Conservation (phyloP, 2,888 invertebrate species). For the Apamea epomidion region DNA sequence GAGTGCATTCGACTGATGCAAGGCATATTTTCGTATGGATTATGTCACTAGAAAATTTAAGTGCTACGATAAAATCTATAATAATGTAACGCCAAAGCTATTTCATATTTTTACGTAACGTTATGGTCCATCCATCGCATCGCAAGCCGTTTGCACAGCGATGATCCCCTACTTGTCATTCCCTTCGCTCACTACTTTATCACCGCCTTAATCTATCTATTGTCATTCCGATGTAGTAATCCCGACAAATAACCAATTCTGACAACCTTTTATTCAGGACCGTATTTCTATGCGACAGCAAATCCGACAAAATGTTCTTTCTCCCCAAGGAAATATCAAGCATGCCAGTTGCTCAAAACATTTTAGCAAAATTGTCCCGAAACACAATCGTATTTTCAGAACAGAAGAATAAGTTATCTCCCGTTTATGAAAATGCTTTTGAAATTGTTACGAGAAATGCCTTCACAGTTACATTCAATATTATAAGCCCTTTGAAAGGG, state of each 20-base stretch:
- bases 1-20: not conserved
- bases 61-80: not conserved
- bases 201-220: slow-evolving; percentile 61
- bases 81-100: not conserved
- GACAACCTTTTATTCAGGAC: slow-evolving; percentile 46
- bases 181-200: slow-evolving; percentile 62
- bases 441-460: slow-evolving; percentile 45
- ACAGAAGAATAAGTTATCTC: slow-evolving; percentile 38
- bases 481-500: slow-evolving; percentile 43
- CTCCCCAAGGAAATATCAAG: slow-evolving; percentile 50
- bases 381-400: slow-evolving; percentile 48
- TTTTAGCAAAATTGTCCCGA: slow-evolving; percentile 48
- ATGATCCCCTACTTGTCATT: slow-evolving; percentile 67
- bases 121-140: slow-evolving; percentile 37
- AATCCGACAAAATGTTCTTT: slow-evolving; percentile 50
- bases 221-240: slow-evolving; percentile 55
- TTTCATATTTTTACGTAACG: slow-evolving; percentile 47
- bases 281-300: slow-evolving; percentile 25
- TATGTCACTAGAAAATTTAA: not conserved
- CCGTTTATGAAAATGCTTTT: slow-evolving; percentile 46
- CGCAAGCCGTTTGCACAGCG: slow-evolving; percentile 51
- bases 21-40: not conserved
- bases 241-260: slow-evolving; percentile 43
- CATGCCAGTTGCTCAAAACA: slow-evolving; percentile 43
- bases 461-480: slow-evolving; percentile 51